Evolutionary conservation across 2,797 vertebrate genomes (phyloP).

Genomic region (Phylloscopus collybita): DNA sequence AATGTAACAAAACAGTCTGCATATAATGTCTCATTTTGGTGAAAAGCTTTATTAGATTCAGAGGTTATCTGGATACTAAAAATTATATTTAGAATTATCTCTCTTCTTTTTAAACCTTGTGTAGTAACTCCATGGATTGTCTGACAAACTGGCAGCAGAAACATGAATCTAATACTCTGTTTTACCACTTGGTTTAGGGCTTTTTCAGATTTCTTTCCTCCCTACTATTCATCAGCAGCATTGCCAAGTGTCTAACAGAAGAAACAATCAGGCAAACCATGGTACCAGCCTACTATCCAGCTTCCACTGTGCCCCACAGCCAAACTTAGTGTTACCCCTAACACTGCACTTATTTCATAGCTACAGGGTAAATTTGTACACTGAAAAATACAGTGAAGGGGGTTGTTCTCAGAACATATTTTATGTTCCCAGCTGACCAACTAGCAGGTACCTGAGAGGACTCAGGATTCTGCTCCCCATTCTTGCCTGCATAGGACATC

Average conservation of each 20-base stretch:
- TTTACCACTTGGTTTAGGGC: neutral
- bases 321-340: neutral
- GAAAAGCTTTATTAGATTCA: neutral
- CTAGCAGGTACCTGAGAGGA: neutral
- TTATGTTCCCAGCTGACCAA: neutral
- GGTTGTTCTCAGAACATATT: neutral
- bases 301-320: neutral
- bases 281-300: neutral
- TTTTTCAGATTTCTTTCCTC: neutral
- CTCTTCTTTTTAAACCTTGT: neutral
- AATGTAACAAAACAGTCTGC: neutral
- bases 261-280: neutral
- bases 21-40: neutral
- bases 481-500: neutral
- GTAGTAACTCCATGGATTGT: neutral
- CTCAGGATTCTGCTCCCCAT: neutral
- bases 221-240: neutral
- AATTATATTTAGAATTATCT: neutral
- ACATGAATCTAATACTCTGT: neutral
- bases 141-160: neutral
- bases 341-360: neutral
- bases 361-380: neutral
- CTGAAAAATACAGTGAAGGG: neutral
- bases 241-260: neutral
- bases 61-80: neutral